Evolutionary conservation across 2,797 vertebrate species (phyloP), one percentile per base, ranked within the genome.

Genomic region (Graptemys geographica): DNA sequence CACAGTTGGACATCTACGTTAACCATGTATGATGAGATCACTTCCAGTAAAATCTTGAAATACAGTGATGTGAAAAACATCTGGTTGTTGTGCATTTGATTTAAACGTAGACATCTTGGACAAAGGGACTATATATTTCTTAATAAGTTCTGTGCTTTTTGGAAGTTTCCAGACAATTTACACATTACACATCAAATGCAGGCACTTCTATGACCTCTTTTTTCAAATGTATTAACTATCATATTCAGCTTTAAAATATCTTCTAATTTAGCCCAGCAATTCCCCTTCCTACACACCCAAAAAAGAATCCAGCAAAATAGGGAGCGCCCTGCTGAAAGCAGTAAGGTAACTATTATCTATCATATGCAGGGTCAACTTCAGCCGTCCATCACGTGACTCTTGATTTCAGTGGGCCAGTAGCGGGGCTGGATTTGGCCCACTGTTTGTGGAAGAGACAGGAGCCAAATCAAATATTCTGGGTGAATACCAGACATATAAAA

Each of bases 11-110:
- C 97, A 97, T 96, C 94, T 91, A 93, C 94, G 37, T 97, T 98
- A 94, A 98, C 95, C 95, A 97, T 97, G 95, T 79, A 96, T 96
- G 96, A 96, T 98, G 98, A 98, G 98, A 97, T 98, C 98, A 98
- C 97, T 98, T 98, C 98, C 98, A 98, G 98, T 98, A 98, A 98
- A 98, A 95, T 89, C 95, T 86, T 97, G 96, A 96, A 96, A 91
- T 88, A 96, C 88, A 97, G 97, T 98, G 97, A 98, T 98, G 98
- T 90, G 97, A 98, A 98, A 98, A 98, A 97, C 98, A 98, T 98
- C 98, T 98, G 98, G 97, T 91, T 93, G 95, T 96, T 95, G 95
- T 95, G 90, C 53, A 0, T 97, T 97, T 98, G 97, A 97, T 98
- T 98, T 98, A 97, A 97, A 96, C 96, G 96, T 98, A 97, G 98